Conservation (phyloP, 2,113 vertebrate species). For the Shinisaurus crocodilurus region DNA sequence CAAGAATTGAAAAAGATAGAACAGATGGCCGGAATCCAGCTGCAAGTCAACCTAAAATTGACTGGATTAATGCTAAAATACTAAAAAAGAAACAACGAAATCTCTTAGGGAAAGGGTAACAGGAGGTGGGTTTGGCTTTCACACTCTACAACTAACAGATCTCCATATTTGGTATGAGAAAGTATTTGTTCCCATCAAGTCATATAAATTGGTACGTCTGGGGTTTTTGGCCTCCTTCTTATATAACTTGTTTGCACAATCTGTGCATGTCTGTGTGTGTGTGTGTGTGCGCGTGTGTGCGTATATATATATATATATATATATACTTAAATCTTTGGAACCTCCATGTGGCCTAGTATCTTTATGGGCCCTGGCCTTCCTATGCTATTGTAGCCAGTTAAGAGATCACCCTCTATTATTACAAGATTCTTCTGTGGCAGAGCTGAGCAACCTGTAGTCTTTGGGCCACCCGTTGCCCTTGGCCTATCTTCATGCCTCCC, state of each 20-base stretch:
- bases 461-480: not conserved
- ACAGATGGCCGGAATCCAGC: constrained; percentile 15
- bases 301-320: no score
- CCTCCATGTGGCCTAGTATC: not conserved
- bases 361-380: not conserved
- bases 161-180: constrained; percentile 21
- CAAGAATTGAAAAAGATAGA: not conserved
- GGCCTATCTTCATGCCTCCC: not conserved
- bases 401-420: not conserved
- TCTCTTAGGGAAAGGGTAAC: not conserved
- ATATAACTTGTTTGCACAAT: not conserved
- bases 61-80: constrained; percentile 14
- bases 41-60: constrained; percentile 3
- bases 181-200: not conserved
- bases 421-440: not conserved
- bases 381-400: not conserved
- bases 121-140: constrained; percentile 2
- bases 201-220: not conserved
- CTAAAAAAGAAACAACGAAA: not conserved
- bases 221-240: not conserved
- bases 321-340: not conserved
- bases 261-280: not conserved
- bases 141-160: not conserved
- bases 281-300: no score
- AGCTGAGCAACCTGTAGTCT: not conserved